Percentiles rank a stretch among this genome's conserved stretches.
phyloP scores from a whole-genome alignment of 2,113 vertebrate genomes.

The Lepus timidus region DNA sequence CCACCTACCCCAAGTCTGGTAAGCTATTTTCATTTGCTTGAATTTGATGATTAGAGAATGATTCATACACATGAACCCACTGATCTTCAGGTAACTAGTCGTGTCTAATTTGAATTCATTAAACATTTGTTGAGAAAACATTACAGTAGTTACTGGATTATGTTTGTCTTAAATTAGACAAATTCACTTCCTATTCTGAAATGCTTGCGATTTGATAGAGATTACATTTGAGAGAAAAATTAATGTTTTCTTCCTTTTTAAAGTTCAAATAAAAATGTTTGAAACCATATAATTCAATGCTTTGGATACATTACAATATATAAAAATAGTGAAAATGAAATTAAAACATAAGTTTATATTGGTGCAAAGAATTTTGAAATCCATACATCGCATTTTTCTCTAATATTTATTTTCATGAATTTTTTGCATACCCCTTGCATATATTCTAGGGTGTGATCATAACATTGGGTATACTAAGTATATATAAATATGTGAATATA shows the following conservation, averaged over 20 bases:
- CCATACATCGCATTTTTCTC: no score
- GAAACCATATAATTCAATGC: not conserved
- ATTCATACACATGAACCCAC: not conserved
- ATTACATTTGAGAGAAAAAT: not conserved
- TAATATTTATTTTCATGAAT: no score
- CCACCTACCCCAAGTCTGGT: constrained; percentile 86
- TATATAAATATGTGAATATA: no score
- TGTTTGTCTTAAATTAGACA: not conserved
- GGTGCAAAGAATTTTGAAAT: no score
- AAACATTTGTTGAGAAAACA: not conserved
- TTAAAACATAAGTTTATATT: no score
- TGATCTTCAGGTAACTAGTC: not conserved
- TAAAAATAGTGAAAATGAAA: not conserved
- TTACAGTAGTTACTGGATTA: not conserved
- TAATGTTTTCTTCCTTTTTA: not conserved
- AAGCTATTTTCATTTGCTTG: not conserved
- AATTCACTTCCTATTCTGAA: constrained; percentile 3
- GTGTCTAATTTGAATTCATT: not conserved
- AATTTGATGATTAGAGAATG: not conserved
- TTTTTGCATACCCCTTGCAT: not conserved
- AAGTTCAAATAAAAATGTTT: not conserved
- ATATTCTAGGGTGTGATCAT: no score
- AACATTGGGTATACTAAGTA: no score
- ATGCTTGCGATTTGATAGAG: not conserved
- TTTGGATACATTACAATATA: not conserved